Conservation (phyloP, 2,113 vertebrate species). For the Pandion haliaetus region DNA sequence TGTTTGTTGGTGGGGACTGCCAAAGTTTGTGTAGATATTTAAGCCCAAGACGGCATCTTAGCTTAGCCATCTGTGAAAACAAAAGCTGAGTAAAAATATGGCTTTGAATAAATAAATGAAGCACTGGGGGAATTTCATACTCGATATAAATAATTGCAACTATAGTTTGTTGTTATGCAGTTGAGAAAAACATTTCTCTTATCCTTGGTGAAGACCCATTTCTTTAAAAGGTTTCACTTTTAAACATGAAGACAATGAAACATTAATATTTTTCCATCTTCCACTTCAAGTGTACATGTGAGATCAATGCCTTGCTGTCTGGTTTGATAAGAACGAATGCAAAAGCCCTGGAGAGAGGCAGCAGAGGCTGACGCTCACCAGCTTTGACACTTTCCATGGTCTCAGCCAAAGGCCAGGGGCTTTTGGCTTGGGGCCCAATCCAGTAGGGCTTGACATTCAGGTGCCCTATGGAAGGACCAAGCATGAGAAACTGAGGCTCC, state of each 20-base stretch:
- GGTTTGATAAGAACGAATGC: neutral
- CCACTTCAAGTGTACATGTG: neutral
- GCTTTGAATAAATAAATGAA: slow-evolving; percentile 67
- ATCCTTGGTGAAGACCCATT: neutral
- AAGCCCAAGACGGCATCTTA: slow-evolving; percentile 53
- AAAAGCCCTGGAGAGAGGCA: neutral
- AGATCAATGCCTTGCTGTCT: slow-evolving; percentile 2
- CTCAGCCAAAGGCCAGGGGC: neutral
- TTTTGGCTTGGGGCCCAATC: accelerated
- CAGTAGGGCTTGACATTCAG: neutral
- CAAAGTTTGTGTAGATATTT: slow-evolving; percentile 51
- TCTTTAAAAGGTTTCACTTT: slow-evolving; percentile 42
- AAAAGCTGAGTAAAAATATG: slow-evolving; percentile 43
- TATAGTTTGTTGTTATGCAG: slow-evolving; percentile 56
- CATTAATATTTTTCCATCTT: slow-evolving; percentile 8
- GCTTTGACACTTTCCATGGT: neutral
- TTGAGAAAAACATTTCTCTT: slow-evolving; percentile 18
- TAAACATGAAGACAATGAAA: slow-evolving; percentile 5
- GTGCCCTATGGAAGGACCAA: neutral
- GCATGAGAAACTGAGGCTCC: neutral
- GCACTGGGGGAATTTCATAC: slow-evolving; percentile 35
- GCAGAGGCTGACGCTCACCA: neutral
- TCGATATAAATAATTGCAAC: slow-evolving; percentile 45
- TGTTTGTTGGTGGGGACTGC: slow-evolving; percentile 51
- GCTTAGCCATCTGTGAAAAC: slow-evolving; percentile 66